phyloP scores from a whole-genome alignment of 2,113 vertebrate genomes.

The Anoura caudifer region DNA sequence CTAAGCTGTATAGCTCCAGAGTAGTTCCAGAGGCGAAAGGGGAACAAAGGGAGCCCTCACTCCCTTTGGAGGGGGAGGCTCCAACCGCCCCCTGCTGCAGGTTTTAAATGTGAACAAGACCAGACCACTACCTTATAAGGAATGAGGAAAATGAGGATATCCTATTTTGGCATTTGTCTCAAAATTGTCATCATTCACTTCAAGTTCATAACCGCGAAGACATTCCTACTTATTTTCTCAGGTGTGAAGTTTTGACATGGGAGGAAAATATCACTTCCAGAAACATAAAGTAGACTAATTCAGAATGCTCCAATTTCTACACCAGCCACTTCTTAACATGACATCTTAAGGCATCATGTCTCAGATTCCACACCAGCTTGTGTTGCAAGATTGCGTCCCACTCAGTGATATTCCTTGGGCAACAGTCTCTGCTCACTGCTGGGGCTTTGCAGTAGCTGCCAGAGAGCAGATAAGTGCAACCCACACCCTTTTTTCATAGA shows the following conservation, averaged over 20 bases:
- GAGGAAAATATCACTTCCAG: constrained; percentile 10
- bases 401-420: too few species aligned
- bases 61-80: not conserved
- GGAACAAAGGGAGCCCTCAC: not conserved
- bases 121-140: not conserved
- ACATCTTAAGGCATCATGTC: not conserved
- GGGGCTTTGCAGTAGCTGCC: not conserved
- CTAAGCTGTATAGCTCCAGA: not conserved
- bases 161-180: not conserved
- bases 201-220: not conserved
- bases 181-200: constrained; percentile 29
- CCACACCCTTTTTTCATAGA: not conserved
- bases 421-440: not conserved
- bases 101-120: not conserved
- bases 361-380: not conserved
- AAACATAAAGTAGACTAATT: constrained; percentile 3
- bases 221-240: constrained; percentile 19
- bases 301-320: not conserved
- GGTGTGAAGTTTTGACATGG: not conserved
- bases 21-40: not conserved
- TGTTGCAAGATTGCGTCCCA: not conserved
- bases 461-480: not conserved
- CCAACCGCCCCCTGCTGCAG: not conserved
- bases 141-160: not conserved
- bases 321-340: not conserved